Percentiles rank a stretch among this genome's conserved stretches.
phyloP scores from a whole-genome alignment of 2,113 vertebrate species.

The Microcebus griseorufus region DNA sequence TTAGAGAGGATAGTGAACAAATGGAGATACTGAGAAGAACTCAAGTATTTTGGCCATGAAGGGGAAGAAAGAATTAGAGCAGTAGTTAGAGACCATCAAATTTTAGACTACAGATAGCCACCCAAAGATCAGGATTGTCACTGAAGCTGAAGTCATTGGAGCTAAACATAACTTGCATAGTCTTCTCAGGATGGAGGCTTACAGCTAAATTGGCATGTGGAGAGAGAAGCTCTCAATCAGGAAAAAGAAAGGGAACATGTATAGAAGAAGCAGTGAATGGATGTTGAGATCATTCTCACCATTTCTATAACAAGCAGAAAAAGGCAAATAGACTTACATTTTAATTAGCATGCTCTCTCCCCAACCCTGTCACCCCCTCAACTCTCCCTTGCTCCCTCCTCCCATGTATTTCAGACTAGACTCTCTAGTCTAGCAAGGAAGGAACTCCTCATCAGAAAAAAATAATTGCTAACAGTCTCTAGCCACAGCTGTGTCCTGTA shows the following conservation, averaged over 20 bases:
- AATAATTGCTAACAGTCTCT: neutral
- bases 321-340: neutral
- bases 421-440: neutral
- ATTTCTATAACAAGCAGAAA: neutral
- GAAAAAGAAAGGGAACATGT: neutral
- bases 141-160: neutral
- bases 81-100: neutral
- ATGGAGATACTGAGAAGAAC: neutral
- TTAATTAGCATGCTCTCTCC: neutral
- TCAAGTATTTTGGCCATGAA: neutral
- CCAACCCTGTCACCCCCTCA: no score
- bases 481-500: neutral
- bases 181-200: neutral
- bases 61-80: neutral
- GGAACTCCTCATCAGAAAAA: neutral
- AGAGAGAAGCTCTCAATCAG: neutral
- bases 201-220: neutral
- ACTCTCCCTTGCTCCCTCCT: neutral
- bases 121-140: neutral
- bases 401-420: neutral
- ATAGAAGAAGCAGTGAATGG: neutral
- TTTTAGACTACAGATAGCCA: conserved; percentile 18
- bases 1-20: neutral
- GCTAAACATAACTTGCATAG: neutral
- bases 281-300: neutral